A percentile compares a stretch with the other conserved stretches of the same genome.
These are phyloP conservation scores for Mactromeris polynyma DNA, from an alignment of 2,888 invertebrate species.

Conservation along the genomic window DNA sequence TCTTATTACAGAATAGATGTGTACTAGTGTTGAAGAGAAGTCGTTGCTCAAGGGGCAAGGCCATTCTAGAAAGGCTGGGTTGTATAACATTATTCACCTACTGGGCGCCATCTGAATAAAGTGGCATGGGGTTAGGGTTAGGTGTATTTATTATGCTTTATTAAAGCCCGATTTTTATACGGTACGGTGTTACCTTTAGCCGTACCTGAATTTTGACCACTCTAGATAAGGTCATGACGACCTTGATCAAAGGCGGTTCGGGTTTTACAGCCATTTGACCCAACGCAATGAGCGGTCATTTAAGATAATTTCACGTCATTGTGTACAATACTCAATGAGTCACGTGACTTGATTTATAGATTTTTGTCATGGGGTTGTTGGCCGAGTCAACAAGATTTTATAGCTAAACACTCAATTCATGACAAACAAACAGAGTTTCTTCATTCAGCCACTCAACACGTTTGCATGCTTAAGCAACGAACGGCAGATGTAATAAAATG, in stretches of 20 bases:
- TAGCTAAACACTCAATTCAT: background rate
- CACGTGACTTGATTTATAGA: slow-evolving; percentile 49
- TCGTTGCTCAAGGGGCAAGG: too few relatives aligned
- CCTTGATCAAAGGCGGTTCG: slow-evolving; percentile 44
- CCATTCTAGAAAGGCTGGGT: too few relatives aligned
- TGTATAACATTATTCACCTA: too few relatives aligned
- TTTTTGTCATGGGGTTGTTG: slow-evolving; percentile 6
- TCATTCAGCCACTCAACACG: background rate
- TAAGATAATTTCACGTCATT: slow-evolving; percentile 66
- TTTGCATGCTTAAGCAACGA: background rate
- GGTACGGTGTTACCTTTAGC: background rate
- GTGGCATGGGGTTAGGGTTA: background rate
- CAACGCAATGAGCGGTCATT: slow-evolving; percentile 62
- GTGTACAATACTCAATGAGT: slow-evolving; percentile 41
- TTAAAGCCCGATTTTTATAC: background rate
- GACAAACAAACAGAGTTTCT: slow-evolving; percentile 6
- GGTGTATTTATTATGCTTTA: background rate
- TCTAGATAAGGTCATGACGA: slow-evolving; percentile 28
- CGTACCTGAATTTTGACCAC: slow-evolving; percentile 21
- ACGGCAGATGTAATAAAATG: background rate
- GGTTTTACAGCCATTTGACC: slow-evolving; percentile 62
- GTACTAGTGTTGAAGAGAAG: too few relatives aligned
- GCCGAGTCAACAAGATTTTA: slow-evolving; percentile 15
- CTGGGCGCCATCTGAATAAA: too few relatives aligned
- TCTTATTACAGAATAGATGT: too few relatives aligned